Evolutionary conservation across 2,888 invertebrate species (phyloP), one percentile per base, ranked within the genome.

Genomic region (Carpatolechia fugitivella): DNA sequence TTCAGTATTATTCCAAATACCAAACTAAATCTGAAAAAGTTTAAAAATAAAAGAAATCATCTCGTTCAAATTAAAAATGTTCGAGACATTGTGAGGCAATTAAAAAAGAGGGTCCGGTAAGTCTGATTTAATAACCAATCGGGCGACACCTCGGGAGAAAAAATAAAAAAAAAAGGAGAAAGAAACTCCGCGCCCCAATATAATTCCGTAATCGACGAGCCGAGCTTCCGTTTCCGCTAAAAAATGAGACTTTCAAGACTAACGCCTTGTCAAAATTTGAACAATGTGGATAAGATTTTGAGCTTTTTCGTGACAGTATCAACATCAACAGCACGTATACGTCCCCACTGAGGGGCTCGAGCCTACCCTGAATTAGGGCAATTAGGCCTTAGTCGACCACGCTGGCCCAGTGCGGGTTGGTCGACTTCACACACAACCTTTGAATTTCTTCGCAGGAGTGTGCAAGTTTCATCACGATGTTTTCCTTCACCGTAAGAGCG

Each of bases 51-150:
- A 44, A 44, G 18, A 44, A 20, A 60, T 62, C 35, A 48, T 56
- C 30, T n/a, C 18, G 14, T 14, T 38, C 38, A 50, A 50, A 50
- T 50, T 50, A 50, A 50, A 33, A 50, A 50, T 29, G 38, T 36
- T 36, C 29, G 29, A 38, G 14, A 24, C 50, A 35, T 50, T 29
- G 24, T 11, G 38, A 14, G 50, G 38, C 50, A 68, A 65, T 64
- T 60, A 58, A 64, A 64, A 44, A 59, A 38, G 50, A 50, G 50
- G 50, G 50, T 18, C 24, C 50, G 3, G 38, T 50, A 52, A 87
- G 88, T 80, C 85, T 80, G 70, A 82, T 85, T 89, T 88, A 89
- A 90, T 89, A 89, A 87, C 84, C 86, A 87, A 87, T 85, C 78
- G 67, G 66, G 72, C 41, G 78, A 82, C 87, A 83, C 84, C 84